Evolutionary conservation across 2,797 vertebrate species (phyloP).

Genomic region (Cyprinella venusta): DNA sequence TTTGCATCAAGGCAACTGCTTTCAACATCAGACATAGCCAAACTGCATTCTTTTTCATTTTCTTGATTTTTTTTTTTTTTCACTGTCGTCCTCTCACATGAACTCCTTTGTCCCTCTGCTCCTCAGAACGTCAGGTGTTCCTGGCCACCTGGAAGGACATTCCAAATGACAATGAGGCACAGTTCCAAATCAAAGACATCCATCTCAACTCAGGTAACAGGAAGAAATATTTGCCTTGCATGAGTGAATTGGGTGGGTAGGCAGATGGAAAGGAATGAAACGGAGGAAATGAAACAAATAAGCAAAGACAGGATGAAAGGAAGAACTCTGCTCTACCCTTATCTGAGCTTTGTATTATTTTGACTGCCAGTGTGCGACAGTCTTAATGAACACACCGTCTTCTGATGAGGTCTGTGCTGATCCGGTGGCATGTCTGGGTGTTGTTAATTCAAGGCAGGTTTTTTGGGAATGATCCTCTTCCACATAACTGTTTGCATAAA

Average conservation of each 20-base stretch:
- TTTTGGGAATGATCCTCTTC: slow-evolving; percentile 21
- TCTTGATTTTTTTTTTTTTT: background rate
- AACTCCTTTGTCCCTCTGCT: background rate
- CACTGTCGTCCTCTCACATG: background rate
- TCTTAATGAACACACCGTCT: slow-evolving; percentile 8
- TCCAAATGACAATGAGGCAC: slow-evolving; percentile 92
- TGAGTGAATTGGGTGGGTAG: background rate
- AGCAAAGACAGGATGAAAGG: slow-evolving; percentile 19
- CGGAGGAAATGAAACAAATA: background rate
- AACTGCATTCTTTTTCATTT: background rate
- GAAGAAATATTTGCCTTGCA: background rate
- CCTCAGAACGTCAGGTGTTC: slow-evolving; percentile 92
- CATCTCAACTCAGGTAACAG: slow-evolving; percentile 89
- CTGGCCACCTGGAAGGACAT: slow-evolving; percentile 99
- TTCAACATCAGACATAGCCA: background rate
- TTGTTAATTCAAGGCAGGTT: slow-evolving; percentile 25
- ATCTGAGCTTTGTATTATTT: background rate
- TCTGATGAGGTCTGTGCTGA: background rate
- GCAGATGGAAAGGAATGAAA: background rate
- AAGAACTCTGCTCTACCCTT: background rate
- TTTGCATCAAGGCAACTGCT: background rate
- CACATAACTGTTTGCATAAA: slow-evolving; percentile 20
- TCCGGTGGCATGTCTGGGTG: slow-evolving; percentile 22
- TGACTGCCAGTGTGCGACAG: background rate
- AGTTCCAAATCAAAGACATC: slow-evolving; percentile 96